Evolutionary conservation across 1,140 invertebrate species (phyloP).

Genomic region (Apis florea): DNA sequence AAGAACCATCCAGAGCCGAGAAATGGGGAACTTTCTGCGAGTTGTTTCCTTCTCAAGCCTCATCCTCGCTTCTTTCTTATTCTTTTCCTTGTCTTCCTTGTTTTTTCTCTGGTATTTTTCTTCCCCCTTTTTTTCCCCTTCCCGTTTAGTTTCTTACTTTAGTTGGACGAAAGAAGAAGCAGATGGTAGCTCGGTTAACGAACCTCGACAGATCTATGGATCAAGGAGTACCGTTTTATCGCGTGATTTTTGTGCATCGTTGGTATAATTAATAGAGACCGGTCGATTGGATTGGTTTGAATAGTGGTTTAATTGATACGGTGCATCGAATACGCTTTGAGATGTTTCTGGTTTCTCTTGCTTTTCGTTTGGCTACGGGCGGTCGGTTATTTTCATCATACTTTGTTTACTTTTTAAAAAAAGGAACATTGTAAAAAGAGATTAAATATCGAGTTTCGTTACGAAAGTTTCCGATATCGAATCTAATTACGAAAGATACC

Average conservation of each 20-base stretch:
- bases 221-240: slow-evolving; percentile 29
- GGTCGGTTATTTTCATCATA: background rate
- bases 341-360: too few relatives aligned
- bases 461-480: too few relatives aligned
- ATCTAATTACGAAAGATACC: background rate
- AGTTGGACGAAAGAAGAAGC: background rate
- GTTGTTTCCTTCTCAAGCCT: background rate
- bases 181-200: slow-evolving; percentile 52
- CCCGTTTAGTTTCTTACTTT: slow-evolving; percentile 15
- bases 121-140: slow-evolving; percentile 6
- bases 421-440: too few relatives aligned
- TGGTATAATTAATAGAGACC: slow-evolving; percentile 26
- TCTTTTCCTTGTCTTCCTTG: background rate
- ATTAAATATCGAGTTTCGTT: too few relatives aligned
- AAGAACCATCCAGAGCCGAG: slow-evolving; percentile 36
- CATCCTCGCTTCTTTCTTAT: background rate
- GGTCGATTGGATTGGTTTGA: background rate
- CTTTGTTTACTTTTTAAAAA: background rate
- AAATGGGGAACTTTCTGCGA: slow-evolving; percentile 50
- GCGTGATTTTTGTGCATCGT: slow-evolving; percentile 1
- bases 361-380: background rate
- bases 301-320: background rate
- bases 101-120: background rate
- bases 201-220: slow-evolving; percentile 42
- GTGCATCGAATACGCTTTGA: background rate